These are phyloP conservation scores for Conus canariensis DNA, from an alignment of 2,888 invertebrate genomes.

Conservation along the genomic window DNA sequence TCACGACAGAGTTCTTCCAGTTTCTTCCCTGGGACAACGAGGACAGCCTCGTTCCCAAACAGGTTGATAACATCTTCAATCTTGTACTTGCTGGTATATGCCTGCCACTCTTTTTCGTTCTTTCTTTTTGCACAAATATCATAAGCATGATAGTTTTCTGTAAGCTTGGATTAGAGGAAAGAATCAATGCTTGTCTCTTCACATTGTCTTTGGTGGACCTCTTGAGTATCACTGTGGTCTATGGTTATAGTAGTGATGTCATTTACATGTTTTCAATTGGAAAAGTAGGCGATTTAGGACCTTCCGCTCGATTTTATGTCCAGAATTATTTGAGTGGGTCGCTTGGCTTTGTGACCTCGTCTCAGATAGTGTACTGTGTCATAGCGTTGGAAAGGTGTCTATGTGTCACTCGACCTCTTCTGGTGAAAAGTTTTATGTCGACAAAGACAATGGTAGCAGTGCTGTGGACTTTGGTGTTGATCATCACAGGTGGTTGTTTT, in stretches of 20 bases:
- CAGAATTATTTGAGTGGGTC: neutral
- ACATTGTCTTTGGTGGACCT: neutral
- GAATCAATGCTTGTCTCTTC: conserved; percentile 24
- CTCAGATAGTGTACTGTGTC: neutral
- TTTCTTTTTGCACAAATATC: neutral
- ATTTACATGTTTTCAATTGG: neutral
- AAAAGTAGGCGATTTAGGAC: neutral
- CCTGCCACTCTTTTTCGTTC: neutral
- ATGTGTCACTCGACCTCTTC: conserved; percentile 11
- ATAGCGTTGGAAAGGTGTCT: conserved; percentile 10
- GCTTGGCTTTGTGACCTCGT: neutral
- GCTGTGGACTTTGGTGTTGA: neutral
- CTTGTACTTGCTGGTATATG: neutral
- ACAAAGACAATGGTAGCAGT: neutral
- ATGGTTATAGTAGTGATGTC: neutral
- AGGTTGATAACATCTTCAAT: neutral
- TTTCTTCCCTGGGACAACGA: neutral
- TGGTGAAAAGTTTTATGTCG: conserved; percentile 6
- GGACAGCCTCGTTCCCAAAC: neutral
- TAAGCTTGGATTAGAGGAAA: neutral
- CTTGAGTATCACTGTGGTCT: neutral
- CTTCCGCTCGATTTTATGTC: neutral
- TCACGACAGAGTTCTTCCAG: neutral
- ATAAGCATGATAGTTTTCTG: conserved; percentile 6
- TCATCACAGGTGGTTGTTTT: too few species aligned